Evolutionary conservation across 2,888 invertebrate genomes (phyloP), one percentile per base, ranked within the genome.

Genomic region (Punctoribates punctum): DNA sequence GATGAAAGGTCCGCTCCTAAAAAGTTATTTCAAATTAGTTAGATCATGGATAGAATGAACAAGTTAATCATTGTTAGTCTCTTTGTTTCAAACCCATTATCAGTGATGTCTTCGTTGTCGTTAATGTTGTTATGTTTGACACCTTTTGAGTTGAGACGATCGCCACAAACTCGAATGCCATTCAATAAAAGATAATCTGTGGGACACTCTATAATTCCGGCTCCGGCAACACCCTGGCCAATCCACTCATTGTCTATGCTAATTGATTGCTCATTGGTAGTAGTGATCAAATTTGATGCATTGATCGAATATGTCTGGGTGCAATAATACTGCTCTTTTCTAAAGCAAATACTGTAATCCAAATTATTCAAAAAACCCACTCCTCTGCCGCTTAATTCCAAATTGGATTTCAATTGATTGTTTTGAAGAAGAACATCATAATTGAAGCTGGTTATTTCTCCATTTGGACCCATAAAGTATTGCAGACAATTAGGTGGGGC

Each of bases 321-420:
- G 81, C 94, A 94, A 82, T 93, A 93, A 83, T 93, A 94, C 78
- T 90, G 87, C 83, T 94, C 94, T 82, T 90, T 90, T 42, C 94
- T 85, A 54, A 94, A 87, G 83, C 94, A 94, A 79, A 93, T 89
- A 79, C 92, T 90, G 83, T 94, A 94, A 83, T 94, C 93, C 83
- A 94, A 93, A 83, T 93, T 93, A 76, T 93, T 92, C 20, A 94
- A 87, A 75, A 79, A 79, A 25, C 60, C 75, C 17, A 67, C 48
- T 34, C 74, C 73, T 23, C 34, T 46, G 27, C 25, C 15, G 3
- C 13, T 42, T 42, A 11, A 42, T 1, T 13, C 11, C 13, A 13
- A 3, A 23, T 1, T 38, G 11, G 42, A 9, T 1, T 23, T 42
- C 0, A 72, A 3, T 48, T 34, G 15, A 42, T 34, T 34, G 0